These are phyloP conservation scores for Diabrotica undecimpunctata DNA, from an alignment of 1,140 invertebrate species.

Conservation along the genomic window DNA sequence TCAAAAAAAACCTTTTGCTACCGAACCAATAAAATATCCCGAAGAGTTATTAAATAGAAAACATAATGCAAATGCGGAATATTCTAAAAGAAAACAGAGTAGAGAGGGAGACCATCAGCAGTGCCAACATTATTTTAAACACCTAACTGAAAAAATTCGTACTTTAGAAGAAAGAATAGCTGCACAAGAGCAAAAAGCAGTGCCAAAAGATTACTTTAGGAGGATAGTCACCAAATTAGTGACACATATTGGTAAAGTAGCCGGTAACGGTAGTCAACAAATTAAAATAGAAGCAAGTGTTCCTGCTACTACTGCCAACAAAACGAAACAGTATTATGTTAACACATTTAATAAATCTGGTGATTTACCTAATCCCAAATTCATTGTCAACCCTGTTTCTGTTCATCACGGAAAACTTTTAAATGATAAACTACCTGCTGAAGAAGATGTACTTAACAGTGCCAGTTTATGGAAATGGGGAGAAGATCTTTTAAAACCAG, in stretches of 20 bases:
- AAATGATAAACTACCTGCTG: slow-evolving; percentile 12
- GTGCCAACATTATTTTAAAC: slow-evolving; percentile 25
- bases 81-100: slow-evolving; percentile 10
- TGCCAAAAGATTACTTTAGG: slow-evolving; percentile 39
- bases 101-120: slow-evolving; percentile 19
- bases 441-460: slow-evolving; percentile 19
- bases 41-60: slow-evolving; percentile 7
- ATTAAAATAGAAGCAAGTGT: background rate
- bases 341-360: too few species aligned
- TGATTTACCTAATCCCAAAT: background rate
- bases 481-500: slow-evolving; percentile 34
- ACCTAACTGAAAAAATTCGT: slow-evolving; percentile 27
- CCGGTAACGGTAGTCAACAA: slow-evolving; percentile 19
- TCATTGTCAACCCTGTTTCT: slow-evolving; percentile 21
- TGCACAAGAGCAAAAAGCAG: slow-evolving; percentile 33
- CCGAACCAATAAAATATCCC: slow-evolving; percentile 24
- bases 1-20: slow-evolving; percentile 33
- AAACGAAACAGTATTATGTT: slow-evolving; percentile 7
- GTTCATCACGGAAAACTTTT: slow-evolving; percentile 4
- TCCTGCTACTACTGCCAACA: background rate
- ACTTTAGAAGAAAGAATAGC: slow-evolving; percentile 30
- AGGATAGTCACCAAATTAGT: slow-evolving; percentile 37
- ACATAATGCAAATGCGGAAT: background rate
- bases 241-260: slow-evolving; percentile 27
- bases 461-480: slow-evolving; percentile 34